Conservation (phyloP, 2,113 vertebrate species). For the Tichodroma muraria region DNA sequence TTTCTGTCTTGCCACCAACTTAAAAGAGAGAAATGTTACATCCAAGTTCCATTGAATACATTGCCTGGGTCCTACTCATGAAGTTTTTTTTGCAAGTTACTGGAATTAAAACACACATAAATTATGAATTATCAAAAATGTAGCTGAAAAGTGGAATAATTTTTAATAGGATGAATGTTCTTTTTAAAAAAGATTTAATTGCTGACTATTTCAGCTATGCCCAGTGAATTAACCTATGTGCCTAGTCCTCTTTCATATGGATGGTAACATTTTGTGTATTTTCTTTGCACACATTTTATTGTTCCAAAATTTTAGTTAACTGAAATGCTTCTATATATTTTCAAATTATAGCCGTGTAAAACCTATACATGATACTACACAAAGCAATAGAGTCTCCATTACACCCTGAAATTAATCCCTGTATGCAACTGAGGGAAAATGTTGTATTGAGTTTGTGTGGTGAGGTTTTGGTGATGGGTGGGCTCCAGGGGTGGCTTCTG, state of each 20-base stretch:
- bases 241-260: neutral
- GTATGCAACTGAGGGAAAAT: neutral
- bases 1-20: neutral
- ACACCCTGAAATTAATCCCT: neutral
- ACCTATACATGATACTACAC: accelerated
- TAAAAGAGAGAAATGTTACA: neutral
- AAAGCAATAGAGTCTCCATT: neutral
- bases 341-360: neutral
- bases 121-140: neutral
- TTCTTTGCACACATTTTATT: neutral
- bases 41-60: neutral
- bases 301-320: neutral
- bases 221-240: neutral
- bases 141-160: neutral
- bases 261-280: neutral
- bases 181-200: neutral
- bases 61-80: neutral
- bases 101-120: neutral
- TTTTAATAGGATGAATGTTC: neutral
- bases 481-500: neutral
- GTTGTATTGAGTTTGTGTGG: accelerated
- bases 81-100: neutral
- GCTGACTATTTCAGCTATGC: neutral
- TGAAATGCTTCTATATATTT: neutral
- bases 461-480: neutral